Evolutionary conservation across 2,113 vertebrate species (phyloP).

Genomic region (Alces alces): DNA sequence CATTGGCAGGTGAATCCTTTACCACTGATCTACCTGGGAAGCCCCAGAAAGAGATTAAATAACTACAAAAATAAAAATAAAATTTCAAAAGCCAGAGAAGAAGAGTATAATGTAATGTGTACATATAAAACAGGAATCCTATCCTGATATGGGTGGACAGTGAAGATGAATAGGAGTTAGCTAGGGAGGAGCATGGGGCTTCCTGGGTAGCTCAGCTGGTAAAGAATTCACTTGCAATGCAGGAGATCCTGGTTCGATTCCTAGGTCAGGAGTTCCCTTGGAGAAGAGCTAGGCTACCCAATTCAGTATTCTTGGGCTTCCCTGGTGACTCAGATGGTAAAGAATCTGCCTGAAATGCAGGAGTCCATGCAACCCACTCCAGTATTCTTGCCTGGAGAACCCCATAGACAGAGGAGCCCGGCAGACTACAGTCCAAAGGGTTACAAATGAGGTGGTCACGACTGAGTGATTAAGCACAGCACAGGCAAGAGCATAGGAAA

Average conservation of each 20-base stretch:
- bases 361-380: not conserved
- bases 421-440: rapidly evolving
- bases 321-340: not conserved
- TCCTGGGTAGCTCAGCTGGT: not conserved
- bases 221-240: not conserved
- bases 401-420: not conserved
- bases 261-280: not conserved
- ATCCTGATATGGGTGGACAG: not conserved
- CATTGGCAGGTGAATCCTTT: not conserved
- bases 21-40: not conserved
- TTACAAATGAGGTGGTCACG: not conserved
- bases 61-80: not conserved
- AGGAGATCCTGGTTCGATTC: not conserved
- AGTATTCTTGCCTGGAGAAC: not conserved
- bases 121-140: not conserved
- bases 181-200: not conserved
- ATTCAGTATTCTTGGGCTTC: not conserved
- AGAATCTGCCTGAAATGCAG: not conserved
- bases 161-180: not conserved
- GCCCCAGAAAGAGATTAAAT: not conserved
- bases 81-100: not conserved
- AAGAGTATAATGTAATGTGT: not conserved
- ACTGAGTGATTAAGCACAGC: not conserved
- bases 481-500: not conserved
- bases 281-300: not conserved